phyloP scores from a whole-genome alignment of 2,888 invertebrate species.

The Eudemis profundana region DNA sequence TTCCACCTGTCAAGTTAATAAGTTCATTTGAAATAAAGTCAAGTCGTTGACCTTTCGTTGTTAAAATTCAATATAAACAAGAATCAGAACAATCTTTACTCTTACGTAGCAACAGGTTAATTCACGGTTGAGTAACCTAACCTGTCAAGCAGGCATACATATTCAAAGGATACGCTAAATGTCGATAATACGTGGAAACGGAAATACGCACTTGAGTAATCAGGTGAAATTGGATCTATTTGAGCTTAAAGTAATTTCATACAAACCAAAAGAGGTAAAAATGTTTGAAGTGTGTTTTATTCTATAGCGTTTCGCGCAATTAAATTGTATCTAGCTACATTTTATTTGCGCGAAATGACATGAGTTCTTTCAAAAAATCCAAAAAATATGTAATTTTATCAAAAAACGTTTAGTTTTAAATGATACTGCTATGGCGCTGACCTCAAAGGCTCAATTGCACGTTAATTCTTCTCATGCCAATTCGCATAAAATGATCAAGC shows the following conservation, averaged over 20 bases:
- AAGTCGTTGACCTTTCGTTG: conserved; percentile 26
- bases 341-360: no score
- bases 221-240: not conserved
- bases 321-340: no score
- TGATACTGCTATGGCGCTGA: no score
- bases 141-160: conserved; percentile 18
- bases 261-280: no score
- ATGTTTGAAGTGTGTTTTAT: not conserved
- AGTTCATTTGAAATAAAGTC: conserved; percentile 4
- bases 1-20: not conserved
- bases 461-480: no score
- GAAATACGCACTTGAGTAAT: conserved; percentile 16
- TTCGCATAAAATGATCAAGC: no score
- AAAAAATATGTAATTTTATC: no score
- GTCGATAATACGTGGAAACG: conserved; percentile 9
- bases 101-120: conserved; percentile 22
- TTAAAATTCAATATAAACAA: not conserved
- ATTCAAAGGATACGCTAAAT: conserved; percentile 26
- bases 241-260: not conserved
- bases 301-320: no score
- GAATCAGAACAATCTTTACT: conserved; percentile 17
- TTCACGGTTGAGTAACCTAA: conserved; percentile 24
- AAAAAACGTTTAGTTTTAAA: no score
- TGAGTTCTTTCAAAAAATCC: no score
- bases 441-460: no score